Percentiles rank a stretch among this genome's conserved stretches.
Conservation (phyloP, 1,140 invertebrate genomes). For the Rhopalosiphum maidis region DNA sequence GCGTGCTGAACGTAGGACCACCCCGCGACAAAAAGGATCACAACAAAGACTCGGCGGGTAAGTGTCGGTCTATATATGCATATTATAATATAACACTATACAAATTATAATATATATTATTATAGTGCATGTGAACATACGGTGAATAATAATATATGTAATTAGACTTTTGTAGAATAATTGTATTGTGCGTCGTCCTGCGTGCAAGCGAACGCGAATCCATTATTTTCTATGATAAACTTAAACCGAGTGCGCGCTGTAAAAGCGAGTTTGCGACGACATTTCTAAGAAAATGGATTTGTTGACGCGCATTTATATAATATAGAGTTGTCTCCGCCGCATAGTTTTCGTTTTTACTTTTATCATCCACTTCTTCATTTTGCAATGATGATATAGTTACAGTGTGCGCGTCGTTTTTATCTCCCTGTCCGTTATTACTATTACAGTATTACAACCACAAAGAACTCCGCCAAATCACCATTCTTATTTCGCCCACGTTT, state of each 20-base stretch:
- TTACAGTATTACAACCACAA: neutral
- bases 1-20: conserved; percentile 53
- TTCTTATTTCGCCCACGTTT: neutral
- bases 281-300: neutral
- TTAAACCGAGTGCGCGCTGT: neutral
- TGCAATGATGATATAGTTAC: neutral
- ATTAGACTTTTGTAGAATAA: neutral
- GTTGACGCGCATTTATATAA: neutral
- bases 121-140: neutral
- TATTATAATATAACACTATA: neutral
- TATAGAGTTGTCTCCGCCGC: neutral
- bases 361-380: neutral
- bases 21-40: conserved; percentile 43
- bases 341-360: conserved; percentile 10
- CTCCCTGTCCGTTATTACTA: neutral
- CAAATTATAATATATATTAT: no score
- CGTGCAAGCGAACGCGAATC: neutral
- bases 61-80: neutral
- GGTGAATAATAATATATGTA: neutral
- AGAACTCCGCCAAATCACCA: neutral
- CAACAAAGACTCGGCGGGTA: conserved; percentile 30
- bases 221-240: neutral
- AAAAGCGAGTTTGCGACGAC: neutral
- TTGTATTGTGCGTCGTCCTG: neutral
- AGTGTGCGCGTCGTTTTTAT: neutral